Conservation (phyloP, 2,888 invertebrate genomes). For the Caenorhabditis auriculariae region DNA sequence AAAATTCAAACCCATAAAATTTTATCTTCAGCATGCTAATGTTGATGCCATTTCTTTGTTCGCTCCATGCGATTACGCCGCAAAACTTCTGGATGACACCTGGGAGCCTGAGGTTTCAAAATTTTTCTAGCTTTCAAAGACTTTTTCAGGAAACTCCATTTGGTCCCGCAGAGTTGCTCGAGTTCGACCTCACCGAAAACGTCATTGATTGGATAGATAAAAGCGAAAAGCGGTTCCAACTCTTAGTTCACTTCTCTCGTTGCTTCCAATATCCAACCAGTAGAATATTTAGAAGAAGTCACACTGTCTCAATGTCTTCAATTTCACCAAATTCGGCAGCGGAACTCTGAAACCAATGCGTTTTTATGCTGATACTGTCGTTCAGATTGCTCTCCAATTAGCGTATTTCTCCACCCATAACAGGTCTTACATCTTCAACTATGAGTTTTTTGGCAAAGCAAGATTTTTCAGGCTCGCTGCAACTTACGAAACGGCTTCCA, state of each 20-base stretch:
- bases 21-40: too few relatives aligned
- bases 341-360: slow-evolving; percentile 66
- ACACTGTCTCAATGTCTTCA: slow-evolving; percentile 4
- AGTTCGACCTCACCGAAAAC: slow-evolving; percentile 67
- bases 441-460: background rate
- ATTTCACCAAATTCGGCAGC: slow-evolving; percentile 25
- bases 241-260: slow-evolving; percentile 14
- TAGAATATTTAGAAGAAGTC: slow-evolving; percentile 2
- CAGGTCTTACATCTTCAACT: slow-evolving; percentile 13
- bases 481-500: slow-evolving; percentile 73
- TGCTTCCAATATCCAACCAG: slow-evolving; percentile 61
- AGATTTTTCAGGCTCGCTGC: slow-evolving; percentile 68
- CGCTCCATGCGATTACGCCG: slow-evolving; percentile 29
- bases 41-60: background rate
- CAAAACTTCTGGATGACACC: too few relatives aligned
- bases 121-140: background rate
- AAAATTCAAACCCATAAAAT: too few relatives aligned
- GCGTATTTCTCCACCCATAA: slow-evolving; percentile 69
- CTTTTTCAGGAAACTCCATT: background rate
- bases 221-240: slow-evolving; percentile 63
- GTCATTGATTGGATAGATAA: slow-evolving; percentile 65
- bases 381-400: slow-evolving; percentile 71
- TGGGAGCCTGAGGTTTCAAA: background rate
- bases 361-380: slow-evolving; percentile 72
- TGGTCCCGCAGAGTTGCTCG: slow-evolving; percentile 8